Base-by-base conservation (phyloP, 2,888 invertebrate genomes). In the Drosophila meridionalis region DNA sequence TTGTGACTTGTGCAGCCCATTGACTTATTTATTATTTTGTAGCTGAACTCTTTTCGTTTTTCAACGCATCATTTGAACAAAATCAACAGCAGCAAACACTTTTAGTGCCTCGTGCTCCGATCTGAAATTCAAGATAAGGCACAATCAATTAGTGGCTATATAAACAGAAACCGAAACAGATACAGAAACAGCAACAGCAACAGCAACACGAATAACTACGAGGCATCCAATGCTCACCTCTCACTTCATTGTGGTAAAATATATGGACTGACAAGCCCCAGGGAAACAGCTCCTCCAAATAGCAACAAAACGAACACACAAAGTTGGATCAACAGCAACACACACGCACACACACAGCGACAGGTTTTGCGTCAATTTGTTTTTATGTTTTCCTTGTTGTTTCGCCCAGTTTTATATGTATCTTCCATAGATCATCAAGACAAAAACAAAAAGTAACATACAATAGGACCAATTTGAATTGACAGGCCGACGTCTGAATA, bases 121-220 rank as follows among this genome's bases (percentile, higher is more conserved):
- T 89, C 77, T 89, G 75, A 90, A 84, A 84, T 82, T 73, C 45
- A 73, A 89, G 90, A 87, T 87, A 87, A 84, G 86, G 80, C 78
- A 66, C 71, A 72, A 88, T 82, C 90, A 90, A 87, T 89, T 87
- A 87, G 90, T 75, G 74, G 60, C 80, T 74, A 67, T 75, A 74
- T 80, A 83, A 83, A 83, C 69, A 79, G 50, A 64, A 60, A 56
- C 62, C 67, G 56, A 83, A 80, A 76, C 69, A 76, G 48, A 61
- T 58, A 55, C 57, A 71, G 53, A 26, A 36, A 53, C 53, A 38
- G 36, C 28, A 48, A 66, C 12, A 26, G 26, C 50, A 53, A 26
- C 40, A 40, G 2, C 36, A 47, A 72, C 53, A 66, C 38, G 28
- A 32, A 52, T 30, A 48, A n/a, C 50, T 38, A 38, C 57, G 47